phyloP scores from a whole-genome alignment of 2,888 invertebrate genomes.

The Scelioninae gen. 2 region DNA sequence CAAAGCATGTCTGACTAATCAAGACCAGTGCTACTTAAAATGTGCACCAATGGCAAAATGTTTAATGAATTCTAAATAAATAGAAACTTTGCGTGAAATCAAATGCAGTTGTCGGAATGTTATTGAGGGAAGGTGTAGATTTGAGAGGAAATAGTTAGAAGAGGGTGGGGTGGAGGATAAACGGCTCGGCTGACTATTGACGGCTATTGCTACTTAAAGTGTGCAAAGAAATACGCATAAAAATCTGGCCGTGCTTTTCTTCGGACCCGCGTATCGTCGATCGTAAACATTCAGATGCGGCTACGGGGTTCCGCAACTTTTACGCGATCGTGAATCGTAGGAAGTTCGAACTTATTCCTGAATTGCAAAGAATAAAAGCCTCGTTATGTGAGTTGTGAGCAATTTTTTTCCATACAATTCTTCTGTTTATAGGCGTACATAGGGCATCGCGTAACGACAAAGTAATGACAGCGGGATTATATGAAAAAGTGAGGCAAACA shows the following conservation, averaged over 20 bases:
- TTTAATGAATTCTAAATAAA: conserved; percentile 3
- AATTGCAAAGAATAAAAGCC: conserved; percentile 18
- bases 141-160: too few relatives aligned
- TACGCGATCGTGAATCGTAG: conserved; percentile 4
- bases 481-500: conserved; percentile 4
- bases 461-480: conserved; percentile 11
- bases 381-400: conserved; percentile 7
- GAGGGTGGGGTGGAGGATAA: background rate
- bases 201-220: conserved; percentile 35
- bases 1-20: too few relatives aligned
- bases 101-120: too few relatives aligned
- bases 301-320: conserved; percentile 22
- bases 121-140: too few relatives aligned
- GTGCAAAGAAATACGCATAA: too few relatives aligned
- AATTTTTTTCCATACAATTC: background rate
- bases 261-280: conserved; percentile 1
- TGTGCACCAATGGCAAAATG: conserved; percentile 4
- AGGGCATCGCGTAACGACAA: conserved; percentile 19
- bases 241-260: background rate
- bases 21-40: too few relatives aligned
- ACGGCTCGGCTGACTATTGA: conserved; percentile 24
- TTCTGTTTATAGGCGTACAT: background rate
- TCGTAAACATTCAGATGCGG: conserved; percentile 26
- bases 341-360: conserved; percentile 4
- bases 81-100: too few relatives aligned